These are phyloP conservation scores for Aporophyla lueneburgensis DNA, from an alignment of 2,888 invertebrate species.

Conservation along the genomic window DNA sequence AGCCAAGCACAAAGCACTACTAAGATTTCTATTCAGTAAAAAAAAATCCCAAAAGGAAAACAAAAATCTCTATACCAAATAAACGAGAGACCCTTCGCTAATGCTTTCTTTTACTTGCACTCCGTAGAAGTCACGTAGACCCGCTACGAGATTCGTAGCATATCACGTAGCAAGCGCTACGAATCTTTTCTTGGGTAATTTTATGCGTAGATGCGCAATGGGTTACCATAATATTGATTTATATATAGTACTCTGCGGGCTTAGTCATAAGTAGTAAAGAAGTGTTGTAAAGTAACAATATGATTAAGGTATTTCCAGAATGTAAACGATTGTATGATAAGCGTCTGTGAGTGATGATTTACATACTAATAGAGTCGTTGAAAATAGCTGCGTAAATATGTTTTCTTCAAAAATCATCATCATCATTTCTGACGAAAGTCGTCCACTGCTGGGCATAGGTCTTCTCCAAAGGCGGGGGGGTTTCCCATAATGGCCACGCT, in stretches of 20 bases:
- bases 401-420: too few relatives aligned
- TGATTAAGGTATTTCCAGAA: background rate
- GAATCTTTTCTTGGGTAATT: constrained; percentile 33
- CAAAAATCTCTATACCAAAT: background rate
- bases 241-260: constrained; percentile 14
- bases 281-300: background rate
- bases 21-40: background rate
- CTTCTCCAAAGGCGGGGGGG: too few relatives aligned
- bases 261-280: background rate
- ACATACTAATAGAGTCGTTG: too few relatives aligned
- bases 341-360: too few relatives aligned
- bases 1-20: background rate
- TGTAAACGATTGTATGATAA: too few relatives aligned
- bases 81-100: background rate
- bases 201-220: constrained; percentile 5
- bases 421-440: too few relatives aligned
- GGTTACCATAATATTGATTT: constrained; percentile 17
- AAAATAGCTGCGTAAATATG: too few relatives aligned
- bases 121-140: constrained; percentile 53
- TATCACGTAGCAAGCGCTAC: constrained; percentile 61
- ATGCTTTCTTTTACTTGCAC: constrained; percentile 31
- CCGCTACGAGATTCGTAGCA: constrained; percentile 56
- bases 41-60: background rate
- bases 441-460: too few relatives aligned
- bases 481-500: too few relatives aligned